These are phyloP conservation scores for Percopsis omiscomaycus DNA, from an alignment of 2,797 vertebrate genomes.

Conservation along the genomic window DNA sequence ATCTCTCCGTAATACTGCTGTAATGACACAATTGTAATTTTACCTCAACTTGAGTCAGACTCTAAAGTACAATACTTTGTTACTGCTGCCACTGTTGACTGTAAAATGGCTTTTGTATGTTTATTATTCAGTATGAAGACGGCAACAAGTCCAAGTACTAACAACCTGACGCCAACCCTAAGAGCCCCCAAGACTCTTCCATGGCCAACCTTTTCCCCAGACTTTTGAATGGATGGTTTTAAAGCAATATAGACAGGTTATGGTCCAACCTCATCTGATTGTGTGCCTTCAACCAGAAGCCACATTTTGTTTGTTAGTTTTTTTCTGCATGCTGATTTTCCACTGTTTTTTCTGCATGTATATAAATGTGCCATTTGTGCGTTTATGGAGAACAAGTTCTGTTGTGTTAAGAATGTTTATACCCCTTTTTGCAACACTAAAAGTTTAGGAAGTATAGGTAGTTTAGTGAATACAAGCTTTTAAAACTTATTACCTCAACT, in stretches of 20 bases:
- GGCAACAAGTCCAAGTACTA: not conserved
- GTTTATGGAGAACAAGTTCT: not conserved
- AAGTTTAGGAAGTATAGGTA: too few relatives aligned
- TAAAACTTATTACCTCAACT: too few relatives aligned
- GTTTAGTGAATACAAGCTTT: too few relatives aligned
- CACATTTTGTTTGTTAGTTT: not conserved
- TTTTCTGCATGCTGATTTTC: not conserved
- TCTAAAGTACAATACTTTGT: not conserved
- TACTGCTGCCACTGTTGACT: too few relatives aligned
- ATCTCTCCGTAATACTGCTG: too few relatives aligned
- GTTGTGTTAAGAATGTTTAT: too few relatives aligned
- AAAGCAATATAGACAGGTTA: not conserved
- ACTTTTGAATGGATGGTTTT: not conserved
- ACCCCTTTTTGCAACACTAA: too few relatives aligned
- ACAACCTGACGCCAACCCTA: conserved; percentile 59
- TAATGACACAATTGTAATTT: not conserved
- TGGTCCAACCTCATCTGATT: not conserved
- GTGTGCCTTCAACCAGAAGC: not conserved
- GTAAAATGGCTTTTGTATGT: not conserved
- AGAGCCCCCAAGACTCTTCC: conserved; percentile 77
- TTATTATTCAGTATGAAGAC: conserved; percentile 35
- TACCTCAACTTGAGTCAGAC: not conserved
- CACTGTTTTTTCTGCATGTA: not conserved
- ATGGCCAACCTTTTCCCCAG: conserved; percentile 63
- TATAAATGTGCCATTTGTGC: not conserved